These are phyloP conservation scores for Drosophila paranaensis DNA, from an alignment of 2,888 invertebrate species.

Conservation along the genomic window DNA sequence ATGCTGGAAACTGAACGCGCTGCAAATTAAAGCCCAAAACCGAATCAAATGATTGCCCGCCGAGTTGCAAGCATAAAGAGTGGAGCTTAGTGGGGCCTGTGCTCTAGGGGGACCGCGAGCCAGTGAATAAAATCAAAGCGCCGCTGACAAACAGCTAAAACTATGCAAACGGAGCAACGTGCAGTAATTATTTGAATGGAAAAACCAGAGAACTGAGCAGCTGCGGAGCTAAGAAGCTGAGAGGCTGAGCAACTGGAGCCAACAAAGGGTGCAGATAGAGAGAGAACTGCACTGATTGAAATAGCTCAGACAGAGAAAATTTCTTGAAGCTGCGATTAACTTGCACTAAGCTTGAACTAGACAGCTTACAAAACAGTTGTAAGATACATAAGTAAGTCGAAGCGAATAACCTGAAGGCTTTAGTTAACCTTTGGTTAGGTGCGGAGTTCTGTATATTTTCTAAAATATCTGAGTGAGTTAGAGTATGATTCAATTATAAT, in stretches of 20 bases:
- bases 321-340: neutral
- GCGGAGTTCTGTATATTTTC: neutral
- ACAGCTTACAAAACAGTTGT: neutral
- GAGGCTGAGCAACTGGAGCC: slow-evolving; percentile 2
- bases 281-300: neutral
- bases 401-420: neutral
- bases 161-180: slow-evolving; percentile 16
- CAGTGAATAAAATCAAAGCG: slow-evolving; percentile 55
- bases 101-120: neutral
- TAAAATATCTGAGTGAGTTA: neutral
- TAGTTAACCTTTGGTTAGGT: no score
- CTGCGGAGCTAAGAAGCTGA: neutral
- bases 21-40: slow-evolving; percentile 21
- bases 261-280: neutral
- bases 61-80: neutral
- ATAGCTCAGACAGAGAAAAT: no score
- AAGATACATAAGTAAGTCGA: neutral
- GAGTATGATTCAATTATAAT: no score
- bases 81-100: neutral
- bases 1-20: slow-evolving; percentile 20
- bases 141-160: slow-evolving; percentile 47
- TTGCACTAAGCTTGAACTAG: neutral
- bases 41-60: slow-evolving; percentile 34
- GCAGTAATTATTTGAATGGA: slow-evolving; percentile 45
- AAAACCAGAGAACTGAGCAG: slow-evolving; percentile 2